A percentile compares a stretch with the other conserved stretches of the same genome.
Conservation (phyloP, 2,797 vertebrate species). For the Sebastes reedi region DNA sequence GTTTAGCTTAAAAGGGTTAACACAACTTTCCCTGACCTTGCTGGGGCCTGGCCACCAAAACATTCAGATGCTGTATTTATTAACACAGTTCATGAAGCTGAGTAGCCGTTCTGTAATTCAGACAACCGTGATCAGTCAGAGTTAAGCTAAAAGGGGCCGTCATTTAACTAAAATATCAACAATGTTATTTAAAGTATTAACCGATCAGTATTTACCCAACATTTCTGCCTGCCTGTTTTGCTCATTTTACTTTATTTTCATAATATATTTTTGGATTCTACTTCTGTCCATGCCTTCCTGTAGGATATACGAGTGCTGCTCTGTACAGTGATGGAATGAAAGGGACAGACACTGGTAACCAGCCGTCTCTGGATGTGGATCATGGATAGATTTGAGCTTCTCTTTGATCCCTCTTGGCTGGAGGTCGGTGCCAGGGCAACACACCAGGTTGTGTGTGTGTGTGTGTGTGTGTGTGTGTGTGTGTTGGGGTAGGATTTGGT, state of each 20-base stretch:
- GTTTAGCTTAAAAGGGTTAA: constrained; percentile 48
- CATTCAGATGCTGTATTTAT: neutral
- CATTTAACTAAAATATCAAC: neutral
- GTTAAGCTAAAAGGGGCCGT: neutral
- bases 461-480: constrained; percentile 19
- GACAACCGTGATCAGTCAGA: neutral
- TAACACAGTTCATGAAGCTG: neutral
- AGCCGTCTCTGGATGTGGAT: constrained; percentile 69
- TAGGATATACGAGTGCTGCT: neutral
- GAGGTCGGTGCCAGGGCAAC: constrained; percentile 22
- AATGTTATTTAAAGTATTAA: no score
- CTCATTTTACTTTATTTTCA: neutral
- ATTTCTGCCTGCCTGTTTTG: neutral
- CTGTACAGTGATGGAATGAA: constrained; percentile 41
- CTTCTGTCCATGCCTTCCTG: neutral
- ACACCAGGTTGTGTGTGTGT: constrained; percentile 30
- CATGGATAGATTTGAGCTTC: constrained; percentile 66
- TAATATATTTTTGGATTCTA: neutral
- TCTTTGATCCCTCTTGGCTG: constrained; percentile 53
- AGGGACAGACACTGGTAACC: constrained; percentile 19
- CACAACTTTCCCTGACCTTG: constrained; percentile 55
- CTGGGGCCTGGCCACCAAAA: neutral
- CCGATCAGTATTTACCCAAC: neutral
- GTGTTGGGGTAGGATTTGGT: constrained; percentile 12
- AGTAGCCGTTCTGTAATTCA: neutral